Evolutionary conservation across 2,113 vertebrate species (phyloP).

Genomic region (Aegithalos caudatus): DNA sequence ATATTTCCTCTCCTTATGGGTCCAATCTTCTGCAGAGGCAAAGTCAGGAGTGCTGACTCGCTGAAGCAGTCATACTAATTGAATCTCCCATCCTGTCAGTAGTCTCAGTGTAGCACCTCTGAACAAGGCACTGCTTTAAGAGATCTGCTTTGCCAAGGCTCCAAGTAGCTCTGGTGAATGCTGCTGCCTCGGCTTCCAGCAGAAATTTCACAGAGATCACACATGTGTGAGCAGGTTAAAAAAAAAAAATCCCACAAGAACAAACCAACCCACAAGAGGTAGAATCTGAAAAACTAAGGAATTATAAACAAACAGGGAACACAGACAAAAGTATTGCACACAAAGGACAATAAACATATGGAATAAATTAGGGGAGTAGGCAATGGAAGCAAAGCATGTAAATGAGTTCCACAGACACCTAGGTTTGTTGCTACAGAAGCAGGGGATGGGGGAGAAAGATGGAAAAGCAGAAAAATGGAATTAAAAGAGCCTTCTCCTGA

Average conservation of each 20-base stretch:
- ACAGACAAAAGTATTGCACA: slow-evolving; percentile 9
- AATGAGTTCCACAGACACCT: slow-evolving; percentile 66
- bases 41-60: background rate
- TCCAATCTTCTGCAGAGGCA: background rate
- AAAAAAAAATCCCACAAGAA: background rate
- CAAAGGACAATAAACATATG: slow-evolving; percentile 61
- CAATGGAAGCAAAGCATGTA: slow-evolving; percentile 35
- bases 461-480: slow-evolving; percentile 11
- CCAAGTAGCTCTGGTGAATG: background rate
- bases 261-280: background rate
- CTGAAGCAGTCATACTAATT: background rate
- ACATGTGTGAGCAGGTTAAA: background rate
- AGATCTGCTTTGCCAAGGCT: background rate
- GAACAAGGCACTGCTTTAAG: background rate
- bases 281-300: slow-evolving; percentile 45
- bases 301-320: slow-evolving; percentile 43
- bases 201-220: background rate
- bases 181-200: background rate
- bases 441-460: background rate
- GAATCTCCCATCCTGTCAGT: background rate
- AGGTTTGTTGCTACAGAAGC: background rate
- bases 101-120: background rate
- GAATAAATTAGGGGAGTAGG: slow-evolving; percentile 62
- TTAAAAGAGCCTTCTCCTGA: slow-evolving; percentile 5
- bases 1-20: background rate